Evolutionary conservation across 2,113 vertebrate genomes (phyloP), one percentile per base, ranked within the genome.

Genomic region (Gopherus flavomarginatus): DNA sequence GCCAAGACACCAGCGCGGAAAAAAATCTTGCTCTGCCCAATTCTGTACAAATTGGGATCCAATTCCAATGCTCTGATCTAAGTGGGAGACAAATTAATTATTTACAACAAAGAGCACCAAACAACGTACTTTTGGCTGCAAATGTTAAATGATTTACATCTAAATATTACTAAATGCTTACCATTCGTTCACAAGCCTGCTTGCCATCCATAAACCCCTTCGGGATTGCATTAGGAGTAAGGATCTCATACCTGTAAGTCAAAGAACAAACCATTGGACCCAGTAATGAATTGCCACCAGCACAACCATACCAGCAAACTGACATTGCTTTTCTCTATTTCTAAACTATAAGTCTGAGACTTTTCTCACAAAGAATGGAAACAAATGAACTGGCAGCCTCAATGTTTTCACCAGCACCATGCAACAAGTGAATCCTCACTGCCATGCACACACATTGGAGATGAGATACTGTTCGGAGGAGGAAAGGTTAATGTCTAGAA

Each of bases 131-230:
- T 27, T 77, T 17, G 6, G 0, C 27, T 65, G 31, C 7, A 69
- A 1, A 22, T 85, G 42, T 3, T 12, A 27, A 54, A 11, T 10
- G 16, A 17, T 93, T 82, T 19, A 52, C 42, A 77, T 88, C 77
- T 77, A 56, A 54, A 78, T 42, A 42, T 49, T 79, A 65, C 10
- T 5, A 22, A 92, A 92, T 52, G 89, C 94, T 97, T 97, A 99
- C 99, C 99, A 99, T 99, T 52, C 99, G 98, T 89, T 99, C 99
- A 96, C 99, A 99, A 86, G 99, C 99, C 94, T 99, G 99, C 86
- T 99, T 99, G 17, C 99, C 99, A 90, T 99, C 99, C 99, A 99
- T 99, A 97, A 99, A 99, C 11, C 99, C 99, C 81, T 99, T 99
- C 29, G 99, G 99, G 90, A 99, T 99, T 27, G 99, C 99, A 69